Conservation (phyloP, 2,888 invertebrate genomes). For the Catotricha subobsoleta region DNA sequence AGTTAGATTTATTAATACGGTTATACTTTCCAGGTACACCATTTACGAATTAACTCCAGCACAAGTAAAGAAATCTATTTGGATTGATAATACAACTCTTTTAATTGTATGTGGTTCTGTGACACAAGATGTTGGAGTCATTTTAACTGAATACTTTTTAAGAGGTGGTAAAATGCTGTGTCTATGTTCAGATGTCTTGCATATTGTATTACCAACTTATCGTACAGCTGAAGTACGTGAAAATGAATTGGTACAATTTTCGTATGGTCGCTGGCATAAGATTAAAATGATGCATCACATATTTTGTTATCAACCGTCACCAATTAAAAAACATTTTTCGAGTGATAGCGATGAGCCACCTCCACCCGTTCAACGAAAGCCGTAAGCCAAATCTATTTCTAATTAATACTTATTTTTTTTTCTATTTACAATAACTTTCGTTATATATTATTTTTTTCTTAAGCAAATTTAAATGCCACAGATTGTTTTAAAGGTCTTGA, state of each 20-base stretch:
- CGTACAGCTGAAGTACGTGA: constrained; percentile 73
- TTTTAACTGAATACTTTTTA: constrained; percentile 52
- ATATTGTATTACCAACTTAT: constrained; percentile 59
- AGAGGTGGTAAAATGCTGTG: constrained; percentile 59
- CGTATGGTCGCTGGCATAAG: constrained; percentile 66
- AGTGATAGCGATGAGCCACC: constrained; percentile 53
- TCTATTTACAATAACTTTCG: neutral
- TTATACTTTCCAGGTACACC: constrained; percentile 40
- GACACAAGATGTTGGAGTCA: constrained; percentile 41
- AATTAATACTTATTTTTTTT: neutral
- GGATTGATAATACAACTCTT: constrained; percentile 43
- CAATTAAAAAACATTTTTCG: constrained; percentile 63
- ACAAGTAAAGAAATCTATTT: constrained; percentile 22
- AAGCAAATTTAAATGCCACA: too few species aligned
- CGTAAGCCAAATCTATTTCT: constrained; percentile 21
- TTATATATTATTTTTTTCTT: too few species aligned
- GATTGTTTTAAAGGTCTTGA: too few species aligned
- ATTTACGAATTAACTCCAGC: constrained; percentile 38
- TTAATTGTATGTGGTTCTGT: constrained; percentile 65
- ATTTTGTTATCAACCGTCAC: constrained; percentile 74
- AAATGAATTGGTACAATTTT: constrained; percentile 66
- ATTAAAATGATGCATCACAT: constrained; percentile 77
- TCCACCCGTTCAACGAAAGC: constrained; percentile 32
- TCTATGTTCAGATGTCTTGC: constrained; percentile 62
- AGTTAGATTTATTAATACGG: too few species aligned